These are phyloP conservation scores for Phalacrocorax brasilianus DNA, from an alignment of 2,113 vertebrate species.

Conservation along the genomic window DNA sequence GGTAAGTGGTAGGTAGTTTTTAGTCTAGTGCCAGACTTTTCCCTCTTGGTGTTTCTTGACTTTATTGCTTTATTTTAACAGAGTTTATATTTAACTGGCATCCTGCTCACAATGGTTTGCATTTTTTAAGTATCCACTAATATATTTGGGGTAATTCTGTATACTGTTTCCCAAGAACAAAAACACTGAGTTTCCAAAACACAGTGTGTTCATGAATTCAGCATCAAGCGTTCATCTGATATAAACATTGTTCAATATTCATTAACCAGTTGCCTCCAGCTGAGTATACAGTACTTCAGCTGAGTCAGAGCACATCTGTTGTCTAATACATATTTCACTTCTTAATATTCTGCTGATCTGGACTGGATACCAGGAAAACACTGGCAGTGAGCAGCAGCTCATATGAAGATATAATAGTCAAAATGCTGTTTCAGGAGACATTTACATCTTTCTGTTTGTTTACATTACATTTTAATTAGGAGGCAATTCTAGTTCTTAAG, in stretches of 20 bases:
- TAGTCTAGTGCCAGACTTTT: neutral
- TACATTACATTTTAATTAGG: neutral
- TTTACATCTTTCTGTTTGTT: neutral
- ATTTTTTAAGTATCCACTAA: neutral
- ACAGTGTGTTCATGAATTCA: neutral
- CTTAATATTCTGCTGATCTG: neutral
- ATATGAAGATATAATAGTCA: neutral
- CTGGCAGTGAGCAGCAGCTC: neutral
- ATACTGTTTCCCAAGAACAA: neutral
- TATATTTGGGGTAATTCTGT: neutral
- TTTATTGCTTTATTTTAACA: neutral
- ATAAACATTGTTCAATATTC: neutral
- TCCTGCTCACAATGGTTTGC: neutral
- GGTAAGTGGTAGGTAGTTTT: neutral
- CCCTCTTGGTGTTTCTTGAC: neutral
- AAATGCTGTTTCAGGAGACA: neutral
- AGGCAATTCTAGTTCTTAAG: neutral
- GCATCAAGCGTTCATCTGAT: neutral
- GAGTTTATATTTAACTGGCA: neutral
- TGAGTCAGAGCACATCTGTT: neutral
- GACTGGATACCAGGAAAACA: neutral
- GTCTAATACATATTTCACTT: neutral
- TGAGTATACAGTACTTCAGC: neutral
- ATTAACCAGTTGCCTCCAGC: neutral
- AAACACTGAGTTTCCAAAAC: neutral